Base-by-base conservation (phyloP, 1,140 invertebrate species). In the Macrotrachela quadricornifera region DNA sequence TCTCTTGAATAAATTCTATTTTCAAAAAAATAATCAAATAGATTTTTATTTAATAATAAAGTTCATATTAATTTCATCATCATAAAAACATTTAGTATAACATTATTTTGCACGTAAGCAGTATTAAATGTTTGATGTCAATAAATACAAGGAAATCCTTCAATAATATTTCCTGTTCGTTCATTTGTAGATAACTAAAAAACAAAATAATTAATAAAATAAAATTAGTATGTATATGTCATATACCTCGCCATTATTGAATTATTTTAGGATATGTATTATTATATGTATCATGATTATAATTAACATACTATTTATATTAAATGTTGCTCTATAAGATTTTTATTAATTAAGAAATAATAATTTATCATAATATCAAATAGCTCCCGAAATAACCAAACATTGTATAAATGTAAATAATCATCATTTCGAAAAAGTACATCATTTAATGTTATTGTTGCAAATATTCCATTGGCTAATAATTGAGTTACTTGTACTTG, bases 331-430 rank as follows among this genome's bases (percentile, higher is more conserved):
- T n/a, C n/a, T n/a, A n/a, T n/a, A n/a, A n/a, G n/a, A n/a, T n/a
- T n/a, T n/a, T n/a, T n/a, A n/a, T n/a, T n/a, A n/a, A n/a, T n/a
- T n/a, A n/a, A n/a, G n/a, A n/a, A n/a, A n/a, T n/a, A n/a, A n/a
- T n/a, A n/a, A 40, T 43, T 64, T 61, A 37, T 61, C 62, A 60
- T 66, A 63, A 59, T 66, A 66, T 63, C 64, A 66, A n/a, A 64
- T 57, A 17, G 50, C 59, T 17, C 62, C 64, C 59, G 60, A 63
- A 46, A 64, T 63, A 6, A 60, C 56, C 59, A 63, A 60, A 30
- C 59, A 60, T 9, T 62, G 55, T 3, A 66, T 47, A 10, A 63
- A 63, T 36, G 63, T 56, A 6, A 66, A 56, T 63, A 66, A 64
- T 14, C n/a, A n/a, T n/a, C n/a, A n/a, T n/a, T n/a, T n/a, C n/a